Percentiles rank a stretch among this genome's conserved stretches.
These are phyloP conservation scores for Sylvilagus floridanus DNA, from an alignment of 2,797 vertebrate genomes.

Conservation along the genomic window DNA sequence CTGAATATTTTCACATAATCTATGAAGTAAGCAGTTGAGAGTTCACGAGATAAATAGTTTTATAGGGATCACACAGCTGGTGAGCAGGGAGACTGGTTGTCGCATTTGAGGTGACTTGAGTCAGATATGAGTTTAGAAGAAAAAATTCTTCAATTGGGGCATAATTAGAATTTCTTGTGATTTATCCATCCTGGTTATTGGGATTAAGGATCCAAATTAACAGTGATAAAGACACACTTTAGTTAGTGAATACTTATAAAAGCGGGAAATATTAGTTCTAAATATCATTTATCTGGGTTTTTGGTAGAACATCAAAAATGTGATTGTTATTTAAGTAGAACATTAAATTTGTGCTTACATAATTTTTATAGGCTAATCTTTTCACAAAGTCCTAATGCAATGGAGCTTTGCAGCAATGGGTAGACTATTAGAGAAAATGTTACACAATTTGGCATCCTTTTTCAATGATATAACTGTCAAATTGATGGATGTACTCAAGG, in stretches of 20 bases:
- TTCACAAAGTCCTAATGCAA: not conserved
- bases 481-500: not conserved
- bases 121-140: not conserved
- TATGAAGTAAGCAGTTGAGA: not conserved
- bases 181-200: not conserved
- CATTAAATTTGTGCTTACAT: not conserved
- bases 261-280: not conserved
- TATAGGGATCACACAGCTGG: not conserved
- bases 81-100: not conserved
- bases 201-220: not conserved
- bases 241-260: slow-evolving; percentile 5
- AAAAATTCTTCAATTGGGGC: not conserved
- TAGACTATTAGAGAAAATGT: not conserved
- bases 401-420: not conserved
- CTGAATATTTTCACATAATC: not conserved
- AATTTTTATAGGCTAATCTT: not conserved
- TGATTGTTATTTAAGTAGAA: not conserved
- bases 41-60: not conserved
- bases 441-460: not conserved
- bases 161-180: not conserved
- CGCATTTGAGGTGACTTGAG: not conserved
- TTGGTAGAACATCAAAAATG: not conserved
- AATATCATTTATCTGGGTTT: not conserved
- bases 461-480: not conserved
- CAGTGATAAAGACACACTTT: not conserved